These are phyloP conservation scores for Ceratosolen fusciceps DNA, from an alignment of 1,140 invertebrate genomes.

Conservation along the genomic window DNA sequence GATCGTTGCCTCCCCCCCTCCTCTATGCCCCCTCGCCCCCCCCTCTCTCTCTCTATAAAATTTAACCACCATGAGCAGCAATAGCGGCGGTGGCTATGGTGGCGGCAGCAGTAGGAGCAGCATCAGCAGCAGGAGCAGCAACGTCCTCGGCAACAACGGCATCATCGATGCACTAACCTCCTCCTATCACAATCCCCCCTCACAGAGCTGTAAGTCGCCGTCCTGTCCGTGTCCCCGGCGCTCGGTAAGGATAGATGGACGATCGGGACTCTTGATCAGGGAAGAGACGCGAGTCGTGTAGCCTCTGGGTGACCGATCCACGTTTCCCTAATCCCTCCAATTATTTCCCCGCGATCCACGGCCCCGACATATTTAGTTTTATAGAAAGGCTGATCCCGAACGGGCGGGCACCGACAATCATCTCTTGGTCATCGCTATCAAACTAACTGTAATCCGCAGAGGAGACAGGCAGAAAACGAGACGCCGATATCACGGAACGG, in stretches of 20 bases:
- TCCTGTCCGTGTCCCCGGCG: not conserved
- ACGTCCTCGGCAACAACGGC: too few species aligned
- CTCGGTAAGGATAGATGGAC: not conserved
- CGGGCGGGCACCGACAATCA: constrained; percentile 56
- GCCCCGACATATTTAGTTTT: constrained; percentile 58
- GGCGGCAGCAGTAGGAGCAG: too few species aligned
- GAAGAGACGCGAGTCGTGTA: constrained; percentile 31
- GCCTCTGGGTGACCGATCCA: constrained; percentile 38
- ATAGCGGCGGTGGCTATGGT: too few species aligned
- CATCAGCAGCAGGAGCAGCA: too few species aligned
- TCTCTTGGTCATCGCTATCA: constrained; percentile 55
- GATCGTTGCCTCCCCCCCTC: constrained; percentile 37
- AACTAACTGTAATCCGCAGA: constrained; percentile 35
- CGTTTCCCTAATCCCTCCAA: constrained; percentile 53
- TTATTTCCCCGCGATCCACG: constrained; percentile 57
- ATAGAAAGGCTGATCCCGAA: constrained; percentile 49
- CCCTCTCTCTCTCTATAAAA: not conserved
- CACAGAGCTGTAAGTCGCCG: not conserved
- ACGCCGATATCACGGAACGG: not conserved
- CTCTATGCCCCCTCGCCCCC: not conserved
- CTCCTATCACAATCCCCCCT: not conserved
- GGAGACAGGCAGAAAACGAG: not conserved
- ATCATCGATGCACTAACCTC: not conserved
- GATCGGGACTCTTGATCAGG: constrained; percentile 46
- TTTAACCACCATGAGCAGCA: too few species aligned